phyloP scores from a whole-genome alignment of 2,888 invertebrate species.

The Cantharis flavilabris region DNA sequence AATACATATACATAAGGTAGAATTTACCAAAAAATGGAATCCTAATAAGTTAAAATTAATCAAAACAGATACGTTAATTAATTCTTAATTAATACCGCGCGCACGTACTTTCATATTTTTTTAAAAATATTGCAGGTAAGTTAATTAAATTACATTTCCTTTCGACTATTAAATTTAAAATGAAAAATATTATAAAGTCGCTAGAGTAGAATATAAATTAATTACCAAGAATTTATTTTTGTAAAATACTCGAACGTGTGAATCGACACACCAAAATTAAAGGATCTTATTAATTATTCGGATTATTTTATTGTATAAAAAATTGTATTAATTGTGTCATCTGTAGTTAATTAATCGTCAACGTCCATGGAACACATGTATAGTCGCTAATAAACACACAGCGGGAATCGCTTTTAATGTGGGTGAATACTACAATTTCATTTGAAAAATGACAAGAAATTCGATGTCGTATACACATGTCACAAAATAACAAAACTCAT shows the following conservation, averaged over 20 bases:
- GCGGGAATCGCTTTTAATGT: slow-evolving; percentile 3
- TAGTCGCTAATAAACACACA: slow-evolving; percentile 11
- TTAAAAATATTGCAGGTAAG: not conserved
- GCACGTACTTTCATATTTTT: not conserved
- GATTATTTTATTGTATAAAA: not conserved
- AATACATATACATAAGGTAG: not conserved
- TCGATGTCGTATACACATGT: not conserved
- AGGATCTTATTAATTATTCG: not conserved
- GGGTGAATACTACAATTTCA: slow-evolving; percentile 8
- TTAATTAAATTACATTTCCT: not conserved
- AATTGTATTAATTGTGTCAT: not conserved
- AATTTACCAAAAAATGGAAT: not conserved
- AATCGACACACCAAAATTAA: not conserved
- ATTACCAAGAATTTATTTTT: not conserved
- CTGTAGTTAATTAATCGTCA: slow-evolving; percentile 2
- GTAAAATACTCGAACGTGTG: not conserved
- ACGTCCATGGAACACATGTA: slow-evolving; percentile 11
- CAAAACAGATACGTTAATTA: not conserved
- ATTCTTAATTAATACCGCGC: not conserved
- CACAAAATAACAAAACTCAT: not conserved
- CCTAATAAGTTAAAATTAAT: not conserved
- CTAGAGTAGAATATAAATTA: not conserved
- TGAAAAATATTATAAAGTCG: not conserved
- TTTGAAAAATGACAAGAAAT: not conserved
- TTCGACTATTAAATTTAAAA: not conserved